Conservation (phyloP, 2,113 vertebrate genomes). For the Corydoras sp. region DNA sequence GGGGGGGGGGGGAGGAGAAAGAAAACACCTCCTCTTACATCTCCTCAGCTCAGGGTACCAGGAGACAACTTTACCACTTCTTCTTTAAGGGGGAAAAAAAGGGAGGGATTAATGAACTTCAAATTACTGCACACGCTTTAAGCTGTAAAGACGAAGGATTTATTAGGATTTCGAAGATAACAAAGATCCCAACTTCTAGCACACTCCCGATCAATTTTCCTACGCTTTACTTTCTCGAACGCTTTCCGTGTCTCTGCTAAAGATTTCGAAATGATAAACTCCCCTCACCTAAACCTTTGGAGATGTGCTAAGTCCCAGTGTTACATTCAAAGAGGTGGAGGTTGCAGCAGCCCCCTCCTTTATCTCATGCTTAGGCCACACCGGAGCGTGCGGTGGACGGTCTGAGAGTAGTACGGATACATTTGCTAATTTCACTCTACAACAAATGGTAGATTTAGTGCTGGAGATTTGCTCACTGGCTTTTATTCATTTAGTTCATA, state of each 20-base stretch:
- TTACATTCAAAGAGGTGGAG: constrained; percentile 72
- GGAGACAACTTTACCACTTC: constrained; percentile 85
- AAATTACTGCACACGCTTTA: constrained; percentile 89
- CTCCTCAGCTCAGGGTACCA: constrained; percentile 74
- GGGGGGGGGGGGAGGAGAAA: constrained; percentile 65
- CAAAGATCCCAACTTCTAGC: constrained; percentile 96
- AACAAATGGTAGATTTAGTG: constrained; percentile 70
- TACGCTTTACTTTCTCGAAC: constrained; percentile 42
- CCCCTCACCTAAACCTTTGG: constrained; percentile 72
- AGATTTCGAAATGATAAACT: constrained; percentile 90
- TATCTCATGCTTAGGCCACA: constrained; percentile 58
- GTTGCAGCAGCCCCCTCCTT: constrained; percentile 65
- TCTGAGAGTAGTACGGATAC: no score
- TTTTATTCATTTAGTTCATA: constrained; percentile 61
- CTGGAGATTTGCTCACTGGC: constrained; percentile 60
- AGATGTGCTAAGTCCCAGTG: constrained; percentile 77
- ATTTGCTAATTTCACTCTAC: constrained; percentile 23
- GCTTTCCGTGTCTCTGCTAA: constrained; percentile 63
- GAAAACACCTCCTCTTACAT: constrained; percentile 71
- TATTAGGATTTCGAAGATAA: constrained; percentile 97
- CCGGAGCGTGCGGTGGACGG: constrained; percentile 19
- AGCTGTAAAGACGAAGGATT: constrained; percentile 99
- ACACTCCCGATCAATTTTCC: constrained; percentile 93
- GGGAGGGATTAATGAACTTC: constrained; percentile 94
- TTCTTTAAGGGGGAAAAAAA: constrained; percentile 82